Conservation (phyloP, 92 coral and sea anemone species). For the Umimayanthus kanabou region DNA sequence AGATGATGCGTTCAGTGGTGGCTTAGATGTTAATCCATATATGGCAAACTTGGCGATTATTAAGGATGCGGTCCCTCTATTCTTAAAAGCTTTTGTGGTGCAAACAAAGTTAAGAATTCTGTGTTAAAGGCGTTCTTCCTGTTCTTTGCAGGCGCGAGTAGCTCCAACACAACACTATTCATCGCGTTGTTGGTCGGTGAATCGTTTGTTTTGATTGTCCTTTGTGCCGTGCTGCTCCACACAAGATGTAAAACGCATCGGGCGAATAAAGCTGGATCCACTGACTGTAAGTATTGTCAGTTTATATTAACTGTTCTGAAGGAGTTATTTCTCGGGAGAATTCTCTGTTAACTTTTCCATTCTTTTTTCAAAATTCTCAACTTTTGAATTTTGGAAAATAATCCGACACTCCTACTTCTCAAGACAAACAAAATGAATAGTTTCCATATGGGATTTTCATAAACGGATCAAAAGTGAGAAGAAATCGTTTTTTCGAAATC, state of each 20-base stretch:
- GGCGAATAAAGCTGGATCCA: neutral
- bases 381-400: neutral
- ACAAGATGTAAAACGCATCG: constrained; percentile 23
- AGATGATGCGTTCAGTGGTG: neutral
- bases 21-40: neutral
- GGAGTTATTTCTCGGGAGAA: neutral
- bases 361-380: neutral
- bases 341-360: neutral
- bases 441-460: too few species aligned
- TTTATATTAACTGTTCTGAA: neutral
- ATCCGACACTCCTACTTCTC: neutral
- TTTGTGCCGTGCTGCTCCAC: constrained; percentile 12
- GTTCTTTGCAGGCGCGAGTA: neutral
- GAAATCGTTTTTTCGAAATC: neutral
- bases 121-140: neutral
- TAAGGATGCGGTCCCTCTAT: neutral
- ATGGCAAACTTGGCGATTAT: too few species aligned
- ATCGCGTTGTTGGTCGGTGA: constrained; percentile 6
- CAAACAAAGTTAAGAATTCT: neutral
- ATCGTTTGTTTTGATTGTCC: constrained; percentile 19
- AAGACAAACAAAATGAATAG: neutral
- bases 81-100: neutral
- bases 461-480: neutral
- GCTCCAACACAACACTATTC: constrained; percentile 1
- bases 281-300: constrained; percentile 8